Evolutionary conservation across 2,113 vertebrate genomes (phyloP), one percentile per base, ranked within the genome.

Genomic region (Dendropsophus ebraccatus): DNA sequence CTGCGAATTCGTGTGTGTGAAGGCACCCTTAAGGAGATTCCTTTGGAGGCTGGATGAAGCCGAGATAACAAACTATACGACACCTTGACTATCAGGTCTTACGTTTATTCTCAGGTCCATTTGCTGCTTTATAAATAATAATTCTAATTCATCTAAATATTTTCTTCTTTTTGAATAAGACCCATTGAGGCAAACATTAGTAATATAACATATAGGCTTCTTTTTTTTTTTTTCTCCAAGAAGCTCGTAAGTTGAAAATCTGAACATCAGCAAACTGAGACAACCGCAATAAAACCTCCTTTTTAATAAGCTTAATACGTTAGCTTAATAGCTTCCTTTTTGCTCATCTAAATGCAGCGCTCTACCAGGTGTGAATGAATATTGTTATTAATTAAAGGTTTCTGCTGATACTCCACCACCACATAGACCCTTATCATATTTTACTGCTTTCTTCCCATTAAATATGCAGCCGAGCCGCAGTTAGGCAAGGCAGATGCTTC

Each of bases 391-490:
- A 90, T 76, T 86, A 85, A 89, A 82, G 23, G 45, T 85, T 81
- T 85, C 54, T 89, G 87, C 87, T 70, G 74, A 77, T 77, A 52
- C 12, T 87, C 65, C 83, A 82, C 78, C 5, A 89, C 74, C 37
- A 90, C 89, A 87, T 86, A 9, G 17, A 41, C 88, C 88, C 45
- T 88, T 89, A 83, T 86, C 69, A 80, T 77, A 83, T 91, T 89
- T 89, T 90, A 83, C 35, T 76, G 35, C 90, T 90, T 37, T 83
- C 80, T 86, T 87, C 89, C 60, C 82, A 87, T 87, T 82, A 88
- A 87, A 83, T 75, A 79, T 30, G 13, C 58, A 67, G 88, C 45
- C n/a, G 65, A 84, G 88, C 87, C 86, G 56, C 70, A 87, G 72
- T 74, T 78, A 70, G 80, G 32, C 56, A 72, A 23, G 47, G 82